Conservation (phyloP, 2,113 vertebrate genomes). For the Ceyx margarethae region DNA sequence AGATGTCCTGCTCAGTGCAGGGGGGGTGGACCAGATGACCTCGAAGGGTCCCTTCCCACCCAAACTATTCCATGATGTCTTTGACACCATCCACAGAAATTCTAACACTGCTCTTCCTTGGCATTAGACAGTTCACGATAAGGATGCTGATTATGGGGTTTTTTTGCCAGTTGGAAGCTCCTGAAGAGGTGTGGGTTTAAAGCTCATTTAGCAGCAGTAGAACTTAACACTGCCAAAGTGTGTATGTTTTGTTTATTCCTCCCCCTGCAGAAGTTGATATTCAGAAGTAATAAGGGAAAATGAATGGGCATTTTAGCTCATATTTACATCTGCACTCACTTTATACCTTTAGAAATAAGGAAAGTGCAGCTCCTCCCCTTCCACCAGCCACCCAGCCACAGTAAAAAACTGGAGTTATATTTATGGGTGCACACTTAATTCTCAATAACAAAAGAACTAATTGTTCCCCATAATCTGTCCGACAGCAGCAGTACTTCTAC, state of each 20-base stretch:
- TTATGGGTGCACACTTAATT: not conserved
- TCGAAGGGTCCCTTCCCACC: not conserved
- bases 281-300: not conserved
- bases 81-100: not conserved
- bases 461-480: not conserved
- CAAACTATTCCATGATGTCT: not conserved
- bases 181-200: not conserved
- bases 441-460: slow-evolving; percentile 4
- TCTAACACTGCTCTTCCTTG: not conserved
- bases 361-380: not conserved
- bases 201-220: not conserved
- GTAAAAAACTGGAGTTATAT: not conserved
- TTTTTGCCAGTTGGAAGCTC: not conserved
- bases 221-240: not conserved
- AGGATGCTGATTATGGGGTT: not conserved
- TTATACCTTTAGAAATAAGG: not conserved
- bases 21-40: not conserved
- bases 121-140: accelerated
- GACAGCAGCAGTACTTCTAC: not conserved
- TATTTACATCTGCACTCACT: not conserved
- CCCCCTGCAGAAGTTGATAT: accelerated
- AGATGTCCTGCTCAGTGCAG: not conserved
- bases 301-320: not conserved
- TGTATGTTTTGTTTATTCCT: not conserved
- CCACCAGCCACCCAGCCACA: accelerated